These are phyloP conservation scores for Kryptopterus vitreolus DNA, from an alignment of 2,797 vertebrate species.

Conservation along the genomic window DNA sequence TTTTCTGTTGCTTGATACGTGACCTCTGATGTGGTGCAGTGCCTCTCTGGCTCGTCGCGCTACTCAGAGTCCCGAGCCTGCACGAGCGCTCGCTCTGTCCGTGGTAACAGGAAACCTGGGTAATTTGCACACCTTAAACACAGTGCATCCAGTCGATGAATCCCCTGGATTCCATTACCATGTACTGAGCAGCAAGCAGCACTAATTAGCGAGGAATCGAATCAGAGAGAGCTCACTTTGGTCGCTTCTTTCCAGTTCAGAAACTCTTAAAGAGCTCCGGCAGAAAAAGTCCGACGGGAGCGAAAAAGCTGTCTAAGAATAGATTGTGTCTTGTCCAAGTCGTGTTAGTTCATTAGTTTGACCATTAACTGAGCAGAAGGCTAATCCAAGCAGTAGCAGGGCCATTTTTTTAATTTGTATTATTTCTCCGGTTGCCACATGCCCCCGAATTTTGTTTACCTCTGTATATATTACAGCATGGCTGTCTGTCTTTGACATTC, in stretches of 20 bases:
- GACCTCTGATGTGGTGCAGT: slow-evolving; percentile 33
- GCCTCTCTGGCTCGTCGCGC: slow-evolving; percentile 21
- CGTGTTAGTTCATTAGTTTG: slow-evolving; percentile 13
- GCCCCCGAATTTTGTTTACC: slow-evolving; percentile 22
- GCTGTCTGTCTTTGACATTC: slow-evolving; percentile 48
- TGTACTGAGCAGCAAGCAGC: slow-evolving; percentile 54
- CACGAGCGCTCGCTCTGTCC: slow-evolving; percentile 39
- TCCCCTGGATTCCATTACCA: slow-evolving; percentile 61
- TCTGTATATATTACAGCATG: slow-evolving; percentile 27
- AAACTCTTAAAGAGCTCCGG: slow-evolving; percentile 29
- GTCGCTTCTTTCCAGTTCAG: slow-evolving; percentile 44
- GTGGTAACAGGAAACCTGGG: slow-evolving; percentile 51
- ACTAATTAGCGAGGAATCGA: slow-evolving; percentile 62
- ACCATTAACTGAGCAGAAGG: slow-evolving; percentile 21
- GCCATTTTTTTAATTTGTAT: slow-evolving; percentile 17
- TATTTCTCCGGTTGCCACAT: slow-evolving; percentile 19
- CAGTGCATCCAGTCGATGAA: slow-evolving; percentile 62
- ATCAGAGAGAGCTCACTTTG: slow-evolving; percentile 49
- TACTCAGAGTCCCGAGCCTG: slow-evolving; percentile 37
- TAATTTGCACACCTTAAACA: slow-evolving; percentile 64
- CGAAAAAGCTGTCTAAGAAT: not conserved
- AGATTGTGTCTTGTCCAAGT: not conserved
- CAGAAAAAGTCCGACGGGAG: slow-evolving; percentile 1
- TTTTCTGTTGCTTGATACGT: slow-evolving; percentile 28
- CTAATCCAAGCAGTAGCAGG: slow-evolving; percentile 9